A percentile compares a stretch with the other conserved stretches of the same genome.
phyloP scores from a whole-genome alignment of 2,888 invertebrate species.

The Sympetrum striolatum region DNA sequence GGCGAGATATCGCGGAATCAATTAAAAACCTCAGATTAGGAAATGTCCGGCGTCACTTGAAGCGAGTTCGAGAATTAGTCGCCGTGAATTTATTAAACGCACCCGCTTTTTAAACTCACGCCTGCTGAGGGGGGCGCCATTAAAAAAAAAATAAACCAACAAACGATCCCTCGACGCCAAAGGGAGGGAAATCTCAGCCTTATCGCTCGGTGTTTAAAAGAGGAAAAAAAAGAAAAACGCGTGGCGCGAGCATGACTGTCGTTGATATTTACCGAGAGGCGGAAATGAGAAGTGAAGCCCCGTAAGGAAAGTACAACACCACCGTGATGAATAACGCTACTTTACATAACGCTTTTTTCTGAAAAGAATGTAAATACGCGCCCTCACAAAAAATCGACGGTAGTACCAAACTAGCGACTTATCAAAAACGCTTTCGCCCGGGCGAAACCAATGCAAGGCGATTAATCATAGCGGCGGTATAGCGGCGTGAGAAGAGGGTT shows the following conservation, averaged over 20 bases:
- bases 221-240: not conserved
- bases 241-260: not conserved
- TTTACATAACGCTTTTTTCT: constrained; percentile 1
- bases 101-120: not conserved
- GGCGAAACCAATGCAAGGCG: constrained; percentile 33
- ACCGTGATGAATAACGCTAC: constrained; percentile 19
- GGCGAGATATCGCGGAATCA: not conserved
- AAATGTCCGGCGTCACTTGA: not conserved
- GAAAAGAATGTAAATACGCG: not conserved
- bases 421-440: constrained; percentile 32
- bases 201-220: not conserved
- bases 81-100: not conserved
- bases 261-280: not conserved
- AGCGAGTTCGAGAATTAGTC: not conserved
- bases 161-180: not conserved
- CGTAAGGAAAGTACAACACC: constrained; percentile 25
- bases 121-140: not conserved
- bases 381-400: not conserved
- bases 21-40: not conserved
- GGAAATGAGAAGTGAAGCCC: constrained; percentile 36
- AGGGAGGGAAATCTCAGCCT: not conserved
- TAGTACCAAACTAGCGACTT: not conserved
- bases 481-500: not conserved
- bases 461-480: constrained; percentile 15
- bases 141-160: not conserved